Conservation (phyloP, 2,113 vertebrate genomes). For the Mormoops blainvillei region DNA sequence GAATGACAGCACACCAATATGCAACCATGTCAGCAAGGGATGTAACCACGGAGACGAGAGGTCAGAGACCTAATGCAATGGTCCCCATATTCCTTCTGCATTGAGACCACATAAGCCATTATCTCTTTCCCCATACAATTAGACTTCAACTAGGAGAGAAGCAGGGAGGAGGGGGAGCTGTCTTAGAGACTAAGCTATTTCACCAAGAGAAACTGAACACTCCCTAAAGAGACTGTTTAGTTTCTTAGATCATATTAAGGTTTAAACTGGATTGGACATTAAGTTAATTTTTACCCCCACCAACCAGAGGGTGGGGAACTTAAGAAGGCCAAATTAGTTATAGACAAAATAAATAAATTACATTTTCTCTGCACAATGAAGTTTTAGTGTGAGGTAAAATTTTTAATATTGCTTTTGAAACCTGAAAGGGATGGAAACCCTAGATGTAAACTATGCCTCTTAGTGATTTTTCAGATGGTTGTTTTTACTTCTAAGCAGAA, state of each 20-base stretch:
- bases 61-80: not conserved
- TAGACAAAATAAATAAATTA: not conserved
- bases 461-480: not conserved
- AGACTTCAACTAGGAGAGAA: not conserved
- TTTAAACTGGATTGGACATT: not conserved
- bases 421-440: not conserved
- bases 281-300: not conserved
- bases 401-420: conserved; percentile 13
- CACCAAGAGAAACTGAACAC: not conserved
- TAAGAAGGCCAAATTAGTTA: not conserved
- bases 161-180: not conserved
- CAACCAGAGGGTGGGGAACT: not conserved
- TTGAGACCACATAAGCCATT: not conserved
- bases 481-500: not conserved
- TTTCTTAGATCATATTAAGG: not conserved
- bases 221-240: not conserved
- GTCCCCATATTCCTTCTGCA: not conserved
- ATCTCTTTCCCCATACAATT: not conserved
- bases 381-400: not conserved
- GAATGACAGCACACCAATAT: not conserved
- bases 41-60: not conserved
- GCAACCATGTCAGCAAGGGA: not conserved
- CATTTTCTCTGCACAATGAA: not conserved
- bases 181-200: not conserved
- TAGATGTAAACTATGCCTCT: not conserved